Evolutionary conservation across 2,113 vertebrate species (phyloP).

Genomic region (Mirounga angustirostris): DNA sequence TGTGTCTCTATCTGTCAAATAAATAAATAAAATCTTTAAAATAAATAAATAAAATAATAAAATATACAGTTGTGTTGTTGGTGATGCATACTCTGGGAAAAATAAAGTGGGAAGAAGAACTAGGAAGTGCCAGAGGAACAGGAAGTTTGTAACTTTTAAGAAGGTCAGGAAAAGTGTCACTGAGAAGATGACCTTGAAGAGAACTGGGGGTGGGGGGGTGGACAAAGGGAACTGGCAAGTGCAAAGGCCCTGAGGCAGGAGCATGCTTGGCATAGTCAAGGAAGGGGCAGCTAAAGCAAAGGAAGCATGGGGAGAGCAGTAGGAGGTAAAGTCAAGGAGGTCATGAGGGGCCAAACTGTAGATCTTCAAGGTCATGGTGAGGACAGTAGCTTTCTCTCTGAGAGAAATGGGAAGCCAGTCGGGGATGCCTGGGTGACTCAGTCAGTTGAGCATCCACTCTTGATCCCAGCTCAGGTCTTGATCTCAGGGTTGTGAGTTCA

Average conservation of each 20-base stretch:
- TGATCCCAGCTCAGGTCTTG: background rate
- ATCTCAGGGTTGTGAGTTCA: background rate
- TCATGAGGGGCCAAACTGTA: rapidly evolving
- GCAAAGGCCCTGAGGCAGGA: constrained; percentile 29
- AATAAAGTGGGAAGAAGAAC: background rate
- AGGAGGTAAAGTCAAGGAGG: background rate
- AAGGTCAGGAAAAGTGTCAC: background rate
- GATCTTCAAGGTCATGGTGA: background rate
- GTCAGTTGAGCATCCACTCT: background rate
- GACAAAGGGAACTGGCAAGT: background rate
- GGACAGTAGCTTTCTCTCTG: background rate
- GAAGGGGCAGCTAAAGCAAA: background rate
- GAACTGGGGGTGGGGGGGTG: background rate
- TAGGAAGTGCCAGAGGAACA: background rate
- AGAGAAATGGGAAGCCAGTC: background rate
- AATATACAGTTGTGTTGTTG: background rate
- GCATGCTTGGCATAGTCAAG: background rate
- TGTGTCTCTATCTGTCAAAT: no score
- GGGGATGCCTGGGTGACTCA: background rate
- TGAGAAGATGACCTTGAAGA: background rate
- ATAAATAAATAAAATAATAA: background rate
- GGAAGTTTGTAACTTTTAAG: background rate
- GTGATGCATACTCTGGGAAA: background rate
- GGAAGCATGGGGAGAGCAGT: background rate
- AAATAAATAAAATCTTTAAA: no score